Evolutionary conservation across 2,888 invertebrate genomes (phyloP), one percentile per base, ranked within the genome.

Genomic region (Eutolmus rufibarbis): DNA sequence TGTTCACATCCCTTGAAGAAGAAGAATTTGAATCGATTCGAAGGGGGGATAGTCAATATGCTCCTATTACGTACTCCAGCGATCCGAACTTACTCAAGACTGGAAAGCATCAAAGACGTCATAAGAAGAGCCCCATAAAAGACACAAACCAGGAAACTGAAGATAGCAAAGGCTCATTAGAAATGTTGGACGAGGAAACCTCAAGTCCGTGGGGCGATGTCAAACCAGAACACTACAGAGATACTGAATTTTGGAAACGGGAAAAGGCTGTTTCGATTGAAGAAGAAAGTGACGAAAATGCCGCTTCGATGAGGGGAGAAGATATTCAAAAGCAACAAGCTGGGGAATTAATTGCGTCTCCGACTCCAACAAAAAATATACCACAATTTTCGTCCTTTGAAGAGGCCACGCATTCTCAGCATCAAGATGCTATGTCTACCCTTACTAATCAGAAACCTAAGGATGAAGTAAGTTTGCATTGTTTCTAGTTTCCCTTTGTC

Each of bases 1-100:
- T 94, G 93, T 95, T 95, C 90, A 95, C 95, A 89, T 95, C 95
- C 86, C 93, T 95, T 89, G 95, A 95, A 91, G 95, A 95, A 91
- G 94, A 94, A 89, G 95, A 95, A 91, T 93, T 94, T 89, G 92
- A 93, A 89, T 92, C 92, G 90, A 89, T 89, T 34, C 90, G 90
- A 40, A 90, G 90, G n/a, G 90, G 90, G 4, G 90, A 91, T 43
- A 74, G 76, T 76, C 91, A 92, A 28, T 92, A 91, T 88, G 91
- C 90, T 28, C 91, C 92, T 16, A 92, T 93, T 28, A 91, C 91
- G 43, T 93, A 93, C 51, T 90, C 90, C 5, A 91, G 90, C 77
- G 92, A 92, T 76, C 91, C 91, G 0, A 90, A 90, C 16, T 85
- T 92, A 16, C 56, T 82, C 16, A 91, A 91, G 23, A 91, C 92